Percentiles rank a stretch among this genome's conserved stretches.
Evolutionary conservation across 1,140 invertebrate genomes (phyloP).

Genomic region (Himalopsyche phryganea): DNA sequence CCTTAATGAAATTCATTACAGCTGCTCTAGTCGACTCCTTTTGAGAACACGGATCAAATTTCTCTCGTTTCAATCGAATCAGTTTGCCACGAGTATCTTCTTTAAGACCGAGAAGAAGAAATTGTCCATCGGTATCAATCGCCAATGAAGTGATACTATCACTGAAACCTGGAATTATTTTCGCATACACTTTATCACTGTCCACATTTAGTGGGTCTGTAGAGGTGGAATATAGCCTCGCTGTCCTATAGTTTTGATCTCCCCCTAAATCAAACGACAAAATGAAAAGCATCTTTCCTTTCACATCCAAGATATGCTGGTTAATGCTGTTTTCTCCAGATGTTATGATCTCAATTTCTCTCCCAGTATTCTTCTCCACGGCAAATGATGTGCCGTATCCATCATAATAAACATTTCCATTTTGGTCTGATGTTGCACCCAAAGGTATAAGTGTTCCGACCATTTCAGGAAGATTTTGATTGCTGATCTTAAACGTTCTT

Average conservation of each 20-base stretch:
- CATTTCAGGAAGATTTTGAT: background rate
- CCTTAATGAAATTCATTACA: conserved; percentile 4
- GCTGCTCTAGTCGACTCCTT: background rate
- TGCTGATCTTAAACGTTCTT: background rate
- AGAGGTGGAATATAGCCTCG: conserved; percentile 4
- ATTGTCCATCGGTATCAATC: background rate
- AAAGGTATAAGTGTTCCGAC: background rate
- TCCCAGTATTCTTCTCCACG: conserved; percentile 2
- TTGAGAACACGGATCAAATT: conserved; percentile 2
- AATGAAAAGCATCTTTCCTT: conserved; percentile 4
- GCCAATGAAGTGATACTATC: conserved; percentile 4
- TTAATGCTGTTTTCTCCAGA: conserved; percentile 5
- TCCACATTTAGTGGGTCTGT: background rate
- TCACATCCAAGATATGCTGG: background rate
- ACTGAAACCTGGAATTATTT: background rate
- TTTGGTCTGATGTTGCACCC: conserved; percentile 7
- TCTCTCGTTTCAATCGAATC: background rate
- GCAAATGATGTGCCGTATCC: conserved; percentile 3
- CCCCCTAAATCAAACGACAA: background rate
- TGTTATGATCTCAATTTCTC: conserved; percentile 12
- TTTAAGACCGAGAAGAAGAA: conserved; percentile 2
- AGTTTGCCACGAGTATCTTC: background rate
- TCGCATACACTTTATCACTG: background rate
- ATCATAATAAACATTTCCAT: conserved; percentile 7
- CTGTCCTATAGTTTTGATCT: background rate